A percentile compares a stretch with the other conserved stretches of the same genome.
These are phyloP conservation scores for Heteronetta atricapilla DNA, from an alignment of 2,113 vertebrate genomes.

Conservation along the genomic window DNA sequence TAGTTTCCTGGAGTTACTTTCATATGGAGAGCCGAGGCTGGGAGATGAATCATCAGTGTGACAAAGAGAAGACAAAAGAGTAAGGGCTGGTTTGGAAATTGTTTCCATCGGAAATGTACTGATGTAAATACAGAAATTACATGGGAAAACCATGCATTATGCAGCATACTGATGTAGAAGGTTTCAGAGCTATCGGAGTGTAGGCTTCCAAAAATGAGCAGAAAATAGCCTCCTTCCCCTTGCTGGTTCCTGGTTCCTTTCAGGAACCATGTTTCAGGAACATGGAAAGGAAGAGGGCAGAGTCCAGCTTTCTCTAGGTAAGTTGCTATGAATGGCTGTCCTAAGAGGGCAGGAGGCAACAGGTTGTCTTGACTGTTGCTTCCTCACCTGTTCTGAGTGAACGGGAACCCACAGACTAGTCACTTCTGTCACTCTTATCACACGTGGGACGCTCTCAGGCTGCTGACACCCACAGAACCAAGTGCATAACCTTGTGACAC, in stretches of 20 bases:
- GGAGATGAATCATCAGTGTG: constrained; percentile 10
- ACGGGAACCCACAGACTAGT: not conserved
- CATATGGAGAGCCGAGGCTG: not conserved
- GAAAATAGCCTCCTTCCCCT: not conserved
- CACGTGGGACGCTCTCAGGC: not conserved
- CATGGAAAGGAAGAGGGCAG: not conserved
- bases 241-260: not conserved
- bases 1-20: not conserved
- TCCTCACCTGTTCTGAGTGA: not conserved
- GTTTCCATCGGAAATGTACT: not conserved
- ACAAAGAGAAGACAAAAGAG: constrained; percentile 27
- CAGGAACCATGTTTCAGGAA: too few relatives aligned
- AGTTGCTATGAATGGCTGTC: not conserved
- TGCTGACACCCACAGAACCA: not conserved
- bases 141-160: not conserved
- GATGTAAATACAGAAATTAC: constrained; percentile 8
- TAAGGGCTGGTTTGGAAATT: not conserved
- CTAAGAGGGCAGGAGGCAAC: not conserved
- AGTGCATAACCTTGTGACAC: not conserved
- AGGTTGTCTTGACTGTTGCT: not conserved
- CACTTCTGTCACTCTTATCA: not conserved
- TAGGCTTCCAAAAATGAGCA: not conserved
- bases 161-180: not conserved
- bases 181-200: not conserved
- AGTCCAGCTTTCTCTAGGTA: not conserved